phyloP scores from a whole-genome alignment of 2,113 vertebrate species.

The Enhydra lutris region DNA sequence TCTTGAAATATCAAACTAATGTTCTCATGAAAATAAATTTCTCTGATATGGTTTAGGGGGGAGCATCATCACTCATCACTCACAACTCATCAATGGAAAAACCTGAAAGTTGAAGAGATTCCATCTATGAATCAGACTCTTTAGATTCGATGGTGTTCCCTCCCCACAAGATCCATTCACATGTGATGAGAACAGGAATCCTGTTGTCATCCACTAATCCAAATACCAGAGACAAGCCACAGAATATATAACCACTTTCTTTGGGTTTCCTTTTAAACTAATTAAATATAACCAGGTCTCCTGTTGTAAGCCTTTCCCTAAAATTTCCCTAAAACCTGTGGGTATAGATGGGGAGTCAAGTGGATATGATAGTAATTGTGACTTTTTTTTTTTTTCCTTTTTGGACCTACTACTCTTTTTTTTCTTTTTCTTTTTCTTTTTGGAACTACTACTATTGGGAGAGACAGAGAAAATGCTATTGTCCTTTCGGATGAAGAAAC shows the following conservation, averaged over 20 bases:
- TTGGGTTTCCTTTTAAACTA: background rate
- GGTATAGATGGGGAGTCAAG: background rate
- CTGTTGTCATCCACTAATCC: background rate
- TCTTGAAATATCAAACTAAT: background rate
- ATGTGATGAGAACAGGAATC: background rate
- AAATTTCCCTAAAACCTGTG: background rate
- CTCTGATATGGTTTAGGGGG: background rate
- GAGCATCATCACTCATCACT: too few species aligned
- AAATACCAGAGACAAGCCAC: background rate
- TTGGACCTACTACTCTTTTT: background rate
- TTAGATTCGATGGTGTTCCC: fast-evolving
- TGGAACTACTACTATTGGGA: background rate
- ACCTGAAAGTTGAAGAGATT: background rate
- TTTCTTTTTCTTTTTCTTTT: background rate
- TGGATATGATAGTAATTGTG: background rate
- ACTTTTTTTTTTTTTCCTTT: too few species aligned
- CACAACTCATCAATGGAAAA: background rate
- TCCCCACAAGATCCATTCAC: background rate
- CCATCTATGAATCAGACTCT: background rate
- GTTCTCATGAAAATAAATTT: background rate
- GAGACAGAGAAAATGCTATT: background rate
- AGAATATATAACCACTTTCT: background rate
- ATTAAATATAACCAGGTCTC: background rate
- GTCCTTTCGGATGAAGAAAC: background rate
- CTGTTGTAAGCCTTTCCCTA: background rate